Evolutionary conservation across 2,797 vertebrate species (phyloP).

Genomic region (Cryptoblepharus egeriae): DNA sequence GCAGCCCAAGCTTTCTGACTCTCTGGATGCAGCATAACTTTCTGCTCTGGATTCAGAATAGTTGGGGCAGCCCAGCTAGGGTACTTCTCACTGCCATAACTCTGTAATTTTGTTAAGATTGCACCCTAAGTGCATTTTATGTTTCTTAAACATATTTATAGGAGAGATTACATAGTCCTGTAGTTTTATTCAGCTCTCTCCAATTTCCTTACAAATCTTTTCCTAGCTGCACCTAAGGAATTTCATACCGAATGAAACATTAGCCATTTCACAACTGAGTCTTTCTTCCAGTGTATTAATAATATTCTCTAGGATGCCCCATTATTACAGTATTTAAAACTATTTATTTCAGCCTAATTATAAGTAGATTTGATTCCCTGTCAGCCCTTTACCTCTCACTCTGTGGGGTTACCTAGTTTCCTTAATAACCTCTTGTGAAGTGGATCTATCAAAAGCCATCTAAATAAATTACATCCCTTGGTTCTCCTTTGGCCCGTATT

Average conservation of each 20-base stretch:
- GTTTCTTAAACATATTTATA: conserved; percentile 26
- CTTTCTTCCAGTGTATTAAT: conserved; percentile 63
- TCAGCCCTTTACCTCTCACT: conserved; percentile 72
- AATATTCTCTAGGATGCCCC: conserved; percentile 57
- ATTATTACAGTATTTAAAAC: conserved; percentile 66
- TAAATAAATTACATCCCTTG: conserved; percentile 77
- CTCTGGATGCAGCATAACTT: no score
- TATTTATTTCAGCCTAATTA: conserved; percentile 70
- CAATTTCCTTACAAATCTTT: conserved; percentile 36
- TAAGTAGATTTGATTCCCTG: conserved; percentile 67
- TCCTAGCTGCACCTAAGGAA: conserved; percentile 56
- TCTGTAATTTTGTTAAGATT: no score
- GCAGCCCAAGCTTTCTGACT: no score
- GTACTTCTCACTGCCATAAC: no score
- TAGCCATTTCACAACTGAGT: conserved; percentile 65
- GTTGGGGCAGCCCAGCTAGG: no score
- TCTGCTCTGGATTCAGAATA: no score
- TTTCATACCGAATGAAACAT: conserved; percentile 70
- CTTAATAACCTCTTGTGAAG: conserved; percentile 69
- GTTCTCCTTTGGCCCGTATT: conserved; percentile 68
- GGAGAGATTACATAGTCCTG: conserved; percentile 2
- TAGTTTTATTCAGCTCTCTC: conserved; percentile 61
- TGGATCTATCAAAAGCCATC: conserved; percentile 76
- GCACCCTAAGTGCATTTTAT: conserved; percentile 23
- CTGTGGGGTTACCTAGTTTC: conserved; percentile 63